Percentiles rank a stretch among this genome's conserved stretches.
Evolutionary conservation across 2,888 invertebrate species (phyloP).

Genomic region (Lasioglossum calceatum): DNA sequence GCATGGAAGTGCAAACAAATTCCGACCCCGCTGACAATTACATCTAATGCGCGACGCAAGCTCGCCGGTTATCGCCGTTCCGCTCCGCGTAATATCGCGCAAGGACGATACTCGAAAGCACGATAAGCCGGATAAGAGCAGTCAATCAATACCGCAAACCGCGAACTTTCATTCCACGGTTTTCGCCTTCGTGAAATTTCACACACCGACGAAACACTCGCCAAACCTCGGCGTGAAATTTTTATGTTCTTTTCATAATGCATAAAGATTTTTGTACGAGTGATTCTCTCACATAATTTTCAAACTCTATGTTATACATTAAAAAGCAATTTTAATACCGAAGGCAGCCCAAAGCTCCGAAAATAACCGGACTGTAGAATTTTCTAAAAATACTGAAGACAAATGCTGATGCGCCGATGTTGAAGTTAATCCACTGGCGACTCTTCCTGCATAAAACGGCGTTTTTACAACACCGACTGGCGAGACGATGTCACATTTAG

Average conservation of each 20-base stretch:
- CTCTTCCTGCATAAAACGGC: not conserved
- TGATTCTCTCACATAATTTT: not conserved
- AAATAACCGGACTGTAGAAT: not conserved
- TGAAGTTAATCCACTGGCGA: not conserved
- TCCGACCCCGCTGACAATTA: slow-evolving; percentile 18
- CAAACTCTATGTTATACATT: no score
- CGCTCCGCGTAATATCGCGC: slow-evolving; percentile 33
- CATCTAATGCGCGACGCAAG: slow-evolving; percentile 9
- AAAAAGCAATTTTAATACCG: not conserved
- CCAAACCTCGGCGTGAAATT: not conserved
- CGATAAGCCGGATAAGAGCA: slow-evolving; percentile 51
- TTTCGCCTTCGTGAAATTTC: not conserved
- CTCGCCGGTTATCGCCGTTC: slow-evolving; percentile 18
- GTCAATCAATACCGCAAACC: slow-evolving; percentile 54
- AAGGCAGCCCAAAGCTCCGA: not conserved
- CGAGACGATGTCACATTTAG: not conserved
- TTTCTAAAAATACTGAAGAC: not conserved
- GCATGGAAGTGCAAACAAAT: slow-evolving; percentile 19
- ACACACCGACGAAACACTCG: not conserved
- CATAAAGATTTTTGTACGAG: not conserved
- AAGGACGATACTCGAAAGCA: slow-evolving; percentile 33
- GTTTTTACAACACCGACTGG: not conserved
- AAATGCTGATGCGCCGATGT: not conserved
- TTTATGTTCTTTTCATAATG: not conserved
- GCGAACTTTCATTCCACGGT: slow-evolving; percentile 24